A percentile compares a stretch with the other conserved stretches of the same genome.
phyloP scores from a whole-genome alignment of 2,113 vertebrate species.

The Elaphurus davidianus region DNA sequence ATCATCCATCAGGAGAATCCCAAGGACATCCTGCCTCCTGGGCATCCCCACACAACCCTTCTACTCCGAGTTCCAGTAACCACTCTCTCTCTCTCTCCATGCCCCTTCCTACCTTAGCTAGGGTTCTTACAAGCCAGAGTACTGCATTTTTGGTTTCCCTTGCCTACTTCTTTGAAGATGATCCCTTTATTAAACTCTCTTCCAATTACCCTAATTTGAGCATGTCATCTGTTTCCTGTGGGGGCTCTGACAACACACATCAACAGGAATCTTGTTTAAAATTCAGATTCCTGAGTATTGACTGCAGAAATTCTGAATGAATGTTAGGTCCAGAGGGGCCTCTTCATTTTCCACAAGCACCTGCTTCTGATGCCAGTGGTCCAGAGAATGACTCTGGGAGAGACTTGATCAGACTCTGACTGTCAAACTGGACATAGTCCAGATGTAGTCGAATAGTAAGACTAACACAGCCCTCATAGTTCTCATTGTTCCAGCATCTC shows the following conservation, averaged over 20 bases:
- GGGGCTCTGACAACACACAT: background rate
- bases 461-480: background rate
- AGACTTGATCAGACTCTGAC: background rate
- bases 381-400: background rate
- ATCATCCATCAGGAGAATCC: background rate
- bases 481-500: background rate
- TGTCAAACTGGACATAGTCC: background rate
- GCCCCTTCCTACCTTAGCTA: background rate
- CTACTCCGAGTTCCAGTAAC: background rate
- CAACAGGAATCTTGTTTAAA: background rate
- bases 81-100: accelerated
- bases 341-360: background rate
- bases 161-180: background rate
- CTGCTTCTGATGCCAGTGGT: background rate
- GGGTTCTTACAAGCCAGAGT: background rate
- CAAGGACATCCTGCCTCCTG: background rate
- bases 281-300: background rate
- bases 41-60: accelerated
- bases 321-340: background rate
- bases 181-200: background rate
- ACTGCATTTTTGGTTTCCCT: too few species aligned
- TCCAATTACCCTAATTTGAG: background rate
- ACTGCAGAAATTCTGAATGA: background rate
- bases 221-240: background rate
- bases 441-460: background rate